phyloP scores from a whole-genome alignment of 2,113 vertebrate species.

The Chaetorhynchus papuensis region DNA sequence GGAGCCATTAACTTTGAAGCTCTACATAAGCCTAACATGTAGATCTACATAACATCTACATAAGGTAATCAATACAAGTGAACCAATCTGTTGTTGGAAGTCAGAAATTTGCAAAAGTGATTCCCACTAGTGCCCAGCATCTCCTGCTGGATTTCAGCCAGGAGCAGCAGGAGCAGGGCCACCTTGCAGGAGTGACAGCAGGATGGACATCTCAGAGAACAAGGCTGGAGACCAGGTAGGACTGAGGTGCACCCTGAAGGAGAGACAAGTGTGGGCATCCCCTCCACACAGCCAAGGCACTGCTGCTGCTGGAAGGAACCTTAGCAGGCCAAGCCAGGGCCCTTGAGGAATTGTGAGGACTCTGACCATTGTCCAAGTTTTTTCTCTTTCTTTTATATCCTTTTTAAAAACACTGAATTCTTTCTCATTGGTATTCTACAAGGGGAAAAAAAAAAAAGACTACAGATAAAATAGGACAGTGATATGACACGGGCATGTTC shows the following conservation, averaged over 20 bases:
- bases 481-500: fast-evolving
- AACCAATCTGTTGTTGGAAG: not conserved
- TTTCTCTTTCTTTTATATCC: not conserved
- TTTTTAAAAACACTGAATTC: not conserved
- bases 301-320: not conserved
- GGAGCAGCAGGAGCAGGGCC: not conserved
- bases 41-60: not conserved
- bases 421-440: not conserved
- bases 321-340: not conserved
- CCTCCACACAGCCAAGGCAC: not conserved
- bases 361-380: not conserved
- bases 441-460: not conserved
- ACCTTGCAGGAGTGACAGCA: not conserved
- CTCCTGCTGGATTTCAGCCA: not conserved
- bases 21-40: not conserved
- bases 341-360: not conserved
- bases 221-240: not conserved
- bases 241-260: not conserved
- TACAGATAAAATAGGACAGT: not conserved
- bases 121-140: not conserved
- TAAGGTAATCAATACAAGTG: not conserved
- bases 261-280: not conserved
- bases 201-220: not conserved
- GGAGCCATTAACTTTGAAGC: not conserved
- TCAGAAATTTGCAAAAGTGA: not conserved